These are phyloP conservation scores for Cephus runcator DNA, from an alignment of 2,888 invertebrate species.

Conservation along the genomic window DNA sequence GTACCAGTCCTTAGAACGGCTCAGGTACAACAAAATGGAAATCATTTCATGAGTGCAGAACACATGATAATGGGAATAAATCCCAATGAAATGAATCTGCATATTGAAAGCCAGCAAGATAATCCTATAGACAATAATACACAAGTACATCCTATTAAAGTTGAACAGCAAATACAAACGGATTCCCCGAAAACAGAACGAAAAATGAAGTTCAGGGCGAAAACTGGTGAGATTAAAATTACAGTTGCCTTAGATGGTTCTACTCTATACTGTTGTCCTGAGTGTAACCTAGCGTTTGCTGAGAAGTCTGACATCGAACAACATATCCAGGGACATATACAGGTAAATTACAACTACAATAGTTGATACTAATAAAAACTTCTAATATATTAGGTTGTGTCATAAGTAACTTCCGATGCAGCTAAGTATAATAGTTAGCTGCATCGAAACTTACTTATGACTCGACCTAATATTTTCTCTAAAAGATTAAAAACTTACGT, in stretches of 20 bases:
- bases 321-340: conserved; percentile 62
- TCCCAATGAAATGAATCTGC: conserved; percentile 55
- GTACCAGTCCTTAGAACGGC: conserved; percentile 54
- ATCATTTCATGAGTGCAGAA: conserved; percentile 49
- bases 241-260: conserved; percentile 63
- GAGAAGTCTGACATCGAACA: conserved; percentile 65
- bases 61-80: conserved; percentile 53
- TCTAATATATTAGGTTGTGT: no score
- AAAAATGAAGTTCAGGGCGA: conserved; percentile 62
- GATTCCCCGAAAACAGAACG: conserved; percentile 54
- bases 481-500: background rate
- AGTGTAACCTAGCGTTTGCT: conserved; percentile 65
- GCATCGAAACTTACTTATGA: no score
- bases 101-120: conserved; percentile 45
- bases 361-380: conserved; percentile 42
- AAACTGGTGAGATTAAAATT: conserved; percentile 63
- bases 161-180: conserved; percentile 50
- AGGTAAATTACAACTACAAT: conserved; percentile 38
- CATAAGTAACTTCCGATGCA: no score
- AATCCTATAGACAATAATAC: conserved; percentile 45
- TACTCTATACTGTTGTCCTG: conserved; percentile 66
- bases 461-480: no score
- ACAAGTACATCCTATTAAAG: conserved; percentile 30
- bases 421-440: no score
- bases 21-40: conserved; percentile 51